Percentiles rank a stretch among this genome's conserved stretches.
Conservation (phyloP, 1,140 invertebrate genomes). For the Sitodiplosis mosellana region DNA sequence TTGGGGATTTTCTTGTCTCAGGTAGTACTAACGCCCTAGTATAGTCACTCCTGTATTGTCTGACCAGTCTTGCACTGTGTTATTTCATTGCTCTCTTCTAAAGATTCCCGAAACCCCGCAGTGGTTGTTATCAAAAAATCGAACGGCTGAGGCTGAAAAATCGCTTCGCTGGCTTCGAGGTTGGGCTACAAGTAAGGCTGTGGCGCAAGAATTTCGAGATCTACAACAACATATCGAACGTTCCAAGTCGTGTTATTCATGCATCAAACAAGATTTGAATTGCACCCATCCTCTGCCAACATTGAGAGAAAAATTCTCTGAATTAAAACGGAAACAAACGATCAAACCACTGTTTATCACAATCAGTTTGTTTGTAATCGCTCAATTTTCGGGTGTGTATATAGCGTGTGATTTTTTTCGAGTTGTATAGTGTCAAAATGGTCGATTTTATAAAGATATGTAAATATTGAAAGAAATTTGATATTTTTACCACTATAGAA, state of each 20-base stretch:
- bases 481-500: too few relatives aligned
- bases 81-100: too few relatives aligned
- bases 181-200: constrained; percentile 26
- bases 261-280: neutral
- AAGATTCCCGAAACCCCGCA: constrained; percentile 46
- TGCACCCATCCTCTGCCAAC: constrained; percentile 4
- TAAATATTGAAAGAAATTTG: too few relatives aligned
- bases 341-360: constrained; percentile 28
- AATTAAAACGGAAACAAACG: constrained; percentile 29
- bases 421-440: too few relatives aligned
- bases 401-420: too few relatives aligned
- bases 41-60: too few relatives aligned
- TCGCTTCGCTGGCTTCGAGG: constrained; percentile 31
- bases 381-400: constrained; percentile 5
- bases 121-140: constrained; percentile 34
- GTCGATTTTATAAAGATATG: too few relatives aligned
- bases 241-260: constrained; percentile 4
- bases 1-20: too few relatives aligned
- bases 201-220: constrained; percentile 28
- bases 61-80: too few relatives aligned
- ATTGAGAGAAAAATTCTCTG: constrained; percentile 10
- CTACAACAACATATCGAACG: constrained; percentile 14
- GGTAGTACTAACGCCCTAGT: too few relatives aligned
- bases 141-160: constrained; percentile 27
- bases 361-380: constrained; percentile 29